Conservation (phyloP, 2,888 invertebrate species). For the Amblyjoppa fuscipennis region DNA sequence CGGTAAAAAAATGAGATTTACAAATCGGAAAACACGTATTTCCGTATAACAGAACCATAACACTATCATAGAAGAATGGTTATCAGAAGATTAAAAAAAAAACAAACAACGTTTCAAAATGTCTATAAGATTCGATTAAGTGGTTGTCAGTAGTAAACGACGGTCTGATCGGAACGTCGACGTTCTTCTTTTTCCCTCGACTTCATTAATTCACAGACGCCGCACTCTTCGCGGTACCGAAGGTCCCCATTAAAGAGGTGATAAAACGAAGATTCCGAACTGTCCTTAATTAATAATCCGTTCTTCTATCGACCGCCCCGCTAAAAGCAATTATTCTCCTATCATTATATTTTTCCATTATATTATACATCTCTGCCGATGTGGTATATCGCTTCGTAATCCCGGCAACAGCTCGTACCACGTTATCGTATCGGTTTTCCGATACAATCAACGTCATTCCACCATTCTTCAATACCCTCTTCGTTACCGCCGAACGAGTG, state of each 20-base stretch:
- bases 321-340: constrained; percentile 34
- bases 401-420: constrained; percentile 42
- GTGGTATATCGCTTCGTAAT: constrained; percentile 41
- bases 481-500: constrained; percentile 55
- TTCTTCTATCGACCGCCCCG: background rate
- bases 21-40: background rate
- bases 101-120: background rate
- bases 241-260: background rate
- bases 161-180: background rate
- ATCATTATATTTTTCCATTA: constrained; percentile 24
- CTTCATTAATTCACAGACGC: background rate
- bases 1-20: background rate
- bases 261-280: background rate
- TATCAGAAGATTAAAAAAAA: background rate
- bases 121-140: background rate
- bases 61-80: too few species aligned
- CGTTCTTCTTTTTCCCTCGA: background rate
- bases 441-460: constrained; percentile 62
- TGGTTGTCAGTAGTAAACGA: background rate
- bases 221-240: background rate
- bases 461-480: constrained; percentile 60
- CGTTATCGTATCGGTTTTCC: constrained; percentile 65
- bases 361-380: constrained; percentile 5
- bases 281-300: constrained; percentile 2
- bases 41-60: background rate